Percentiles rank a stretch among this genome's conserved stretches.
These are phyloP conservation scores for Aptenodytes patagonicus DNA, from an alignment of 2,113 vertebrate species.

Conservation along the genomic window DNA sequence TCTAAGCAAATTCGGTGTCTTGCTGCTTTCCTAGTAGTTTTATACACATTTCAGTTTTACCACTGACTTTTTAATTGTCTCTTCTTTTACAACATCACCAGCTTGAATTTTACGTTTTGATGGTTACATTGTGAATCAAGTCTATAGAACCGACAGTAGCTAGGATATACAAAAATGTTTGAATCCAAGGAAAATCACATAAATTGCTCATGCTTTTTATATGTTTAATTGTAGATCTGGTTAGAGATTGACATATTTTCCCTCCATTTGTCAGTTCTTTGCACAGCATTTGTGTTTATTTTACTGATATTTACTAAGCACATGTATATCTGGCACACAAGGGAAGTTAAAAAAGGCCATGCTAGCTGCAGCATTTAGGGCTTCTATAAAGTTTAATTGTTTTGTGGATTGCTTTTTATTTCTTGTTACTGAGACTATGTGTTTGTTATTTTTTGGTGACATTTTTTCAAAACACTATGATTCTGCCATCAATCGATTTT, in stretches of 20 bases:
- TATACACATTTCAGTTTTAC: neutral
- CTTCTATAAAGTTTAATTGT: neutral
- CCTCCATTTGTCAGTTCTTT: slow-evolving; percentile 8
- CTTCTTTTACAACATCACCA: neutral
- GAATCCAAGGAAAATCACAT: neutral
- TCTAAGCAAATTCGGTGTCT: neutral
- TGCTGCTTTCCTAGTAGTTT: neutral
- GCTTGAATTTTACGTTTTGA: slow-evolving; percentile 7
- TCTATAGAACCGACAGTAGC: neutral
- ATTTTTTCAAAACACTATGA: neutral
- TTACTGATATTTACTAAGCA: neutral
- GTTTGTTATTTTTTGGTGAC: neutral
- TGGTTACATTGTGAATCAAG: slow-evolving; percentile 13
- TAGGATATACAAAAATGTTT: neutral
- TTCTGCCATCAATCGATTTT: neutral
- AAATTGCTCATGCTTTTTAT: slow-evolving; percentile 8
- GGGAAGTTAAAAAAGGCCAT: neutral
- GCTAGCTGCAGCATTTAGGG: neutral
- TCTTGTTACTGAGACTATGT: neutral
- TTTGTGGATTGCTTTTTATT: neutral
- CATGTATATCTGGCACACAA: neutral
- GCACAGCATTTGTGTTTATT: slow-evolving; percentile 21
- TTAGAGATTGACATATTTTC: slow-evolving; percentile 43
- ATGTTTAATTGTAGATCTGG: slow-evolving; percentile 34
- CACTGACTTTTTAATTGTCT: slow-evolving; percentile 10